Evolutionary conservation across 2,888 invertebrate species (phyloP).

Genomic region (Sphaerophoria taeniata): DNA sequence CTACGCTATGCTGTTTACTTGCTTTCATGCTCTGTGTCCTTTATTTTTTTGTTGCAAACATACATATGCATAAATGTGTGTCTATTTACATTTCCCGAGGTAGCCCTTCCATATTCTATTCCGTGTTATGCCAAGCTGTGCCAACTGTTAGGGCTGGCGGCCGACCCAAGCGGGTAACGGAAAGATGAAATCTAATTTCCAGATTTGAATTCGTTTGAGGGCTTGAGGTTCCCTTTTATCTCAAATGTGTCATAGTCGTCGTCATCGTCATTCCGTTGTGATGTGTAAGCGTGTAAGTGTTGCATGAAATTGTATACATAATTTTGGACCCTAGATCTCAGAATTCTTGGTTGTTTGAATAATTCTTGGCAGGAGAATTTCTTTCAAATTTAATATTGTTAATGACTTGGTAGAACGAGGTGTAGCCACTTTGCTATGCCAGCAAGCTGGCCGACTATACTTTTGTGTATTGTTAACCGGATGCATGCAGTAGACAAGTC

Average conservation of each 20-base stretch:
- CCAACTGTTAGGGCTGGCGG: neutral
- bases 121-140: neutral
- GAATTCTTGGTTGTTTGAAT: conserved; percentile 2
- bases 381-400: conserved; percentile 19
- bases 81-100: conserved; percentile 31
- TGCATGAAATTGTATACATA: conserved; percentile 27
- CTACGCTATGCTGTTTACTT: conserved; percentile 41
- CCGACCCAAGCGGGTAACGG: conserved; percentile 9
- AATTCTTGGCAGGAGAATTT: neutral
- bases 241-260: conserved; percentile 4
- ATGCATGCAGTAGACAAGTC: conserved; percentile 55
- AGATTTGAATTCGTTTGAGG: conserved; percentile 45
- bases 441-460: neutral
- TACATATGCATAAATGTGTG: conserved; percentile 10
- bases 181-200: conserved; percentile 52
- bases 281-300: conserved; percentile 8
- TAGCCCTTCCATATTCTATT: conserved; percentile 11
- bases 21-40: conserved; percentile 6
- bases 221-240: conserved; percentile 19
- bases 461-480: conserved; percentile 42
- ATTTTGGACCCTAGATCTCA: conserved; percentile 5
- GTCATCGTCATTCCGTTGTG: conserved; percentile 3
- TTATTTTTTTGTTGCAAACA: neutral
- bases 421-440: neutral
- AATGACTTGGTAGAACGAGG: neutral